Conservation (phyloP, 1,140 invertebrate species). For the Drosophila aff. region DNA sequence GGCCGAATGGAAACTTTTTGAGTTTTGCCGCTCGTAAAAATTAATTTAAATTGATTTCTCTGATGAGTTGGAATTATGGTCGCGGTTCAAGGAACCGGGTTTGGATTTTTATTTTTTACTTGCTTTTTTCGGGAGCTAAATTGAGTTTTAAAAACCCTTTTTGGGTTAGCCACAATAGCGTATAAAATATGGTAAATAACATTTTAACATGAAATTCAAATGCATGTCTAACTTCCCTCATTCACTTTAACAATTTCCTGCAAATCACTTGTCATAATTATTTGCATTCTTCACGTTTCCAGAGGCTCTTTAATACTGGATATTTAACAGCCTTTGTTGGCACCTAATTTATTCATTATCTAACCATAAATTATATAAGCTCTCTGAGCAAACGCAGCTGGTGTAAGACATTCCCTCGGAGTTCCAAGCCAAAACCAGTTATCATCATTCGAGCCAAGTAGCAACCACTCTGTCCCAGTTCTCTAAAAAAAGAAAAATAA, state of each 20-base stretch:
- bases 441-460: conserved; percentile 20
- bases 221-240: not conserved
- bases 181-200: not conserved
- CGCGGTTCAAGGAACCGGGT: conserved; percentile 23
- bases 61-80: conserved; percentile 30
- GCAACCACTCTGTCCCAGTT: conserved; percentile 42
- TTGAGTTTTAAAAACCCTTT: not conserved
- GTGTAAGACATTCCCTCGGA: conserved; percentile 24
- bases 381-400: conserved; percentile 42
- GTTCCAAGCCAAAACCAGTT: conserved; percentile 34
- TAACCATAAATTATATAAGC: conserved; percentile 47
- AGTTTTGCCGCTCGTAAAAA: conserved; percentile 62
- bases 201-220: no score
- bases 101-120: not conserved
- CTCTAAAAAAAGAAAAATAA: not conserved
- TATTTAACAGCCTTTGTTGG: conserved; percentile 24
- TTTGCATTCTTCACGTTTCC: conserved; percentile 1
- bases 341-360: conserved; percentile 49
- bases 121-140: conserved; percentile 2
- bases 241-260: not conserved
- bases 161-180: not conserved
- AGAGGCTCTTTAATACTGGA: conserved; percentile 2
- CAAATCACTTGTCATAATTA: conserved; percentile 21
- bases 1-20: conserved; percentile 35
- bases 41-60: conserved; percentile 75